Base-by-base conservation (phyloP, 2,797 vertebrate species). In the Cynodonichthys magdalenae region DNA sequence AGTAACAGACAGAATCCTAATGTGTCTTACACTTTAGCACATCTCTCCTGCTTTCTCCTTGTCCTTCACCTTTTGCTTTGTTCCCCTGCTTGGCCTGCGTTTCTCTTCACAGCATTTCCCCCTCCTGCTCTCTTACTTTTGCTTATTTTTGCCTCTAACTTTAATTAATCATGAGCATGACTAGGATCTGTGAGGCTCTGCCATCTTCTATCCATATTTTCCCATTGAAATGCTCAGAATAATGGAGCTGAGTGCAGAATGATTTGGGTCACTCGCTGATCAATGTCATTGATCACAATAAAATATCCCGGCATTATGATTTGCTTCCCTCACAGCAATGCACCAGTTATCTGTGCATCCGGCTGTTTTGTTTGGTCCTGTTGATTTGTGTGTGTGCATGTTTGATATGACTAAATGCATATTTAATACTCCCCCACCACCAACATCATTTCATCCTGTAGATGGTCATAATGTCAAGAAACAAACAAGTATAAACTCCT, bases 1-100 rank as follows among this genome's bases (percentile, higher is more conserved):
- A 80, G 82, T 63, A 34, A 66, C 45, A 61, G 85, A 75, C 81
- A 52, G 85, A 90, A 89, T 90, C 69, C 45, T 84, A 77, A 87
- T 89, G 71, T 39, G 71, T 62, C 73, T 78, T 36, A 81, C 58
- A 10, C 66, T 56, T 63, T 50, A 66, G 63, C 39, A 20, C 54
- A 53, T 65, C 61, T 57, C 20, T 69, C 31, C 51, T 50, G 71
- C 20, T 61, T 36, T 53, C 55, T 62, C 36, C 46, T 49, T 46
- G 56, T 59, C 59, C 68, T 64, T 61, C 69, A 71, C 55, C 60
- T 36, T 47, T 39, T 74, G 53, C 24, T 53, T 62, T 48, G 41
- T 59, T 58, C 42, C 24, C 48, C 47, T 53, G 18, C 66, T 66
- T 68, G 67, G 39, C 52, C 58, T 57, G 69, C 29, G 45, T 67